Percentiles rank a stretch among this genome's conserved stretches.
These are phyloP conservation scores for Labroides dimidiatus DNA, from an alignment of 2,797 vertebrate genomes.

Conservation along the genomic window DNA sequence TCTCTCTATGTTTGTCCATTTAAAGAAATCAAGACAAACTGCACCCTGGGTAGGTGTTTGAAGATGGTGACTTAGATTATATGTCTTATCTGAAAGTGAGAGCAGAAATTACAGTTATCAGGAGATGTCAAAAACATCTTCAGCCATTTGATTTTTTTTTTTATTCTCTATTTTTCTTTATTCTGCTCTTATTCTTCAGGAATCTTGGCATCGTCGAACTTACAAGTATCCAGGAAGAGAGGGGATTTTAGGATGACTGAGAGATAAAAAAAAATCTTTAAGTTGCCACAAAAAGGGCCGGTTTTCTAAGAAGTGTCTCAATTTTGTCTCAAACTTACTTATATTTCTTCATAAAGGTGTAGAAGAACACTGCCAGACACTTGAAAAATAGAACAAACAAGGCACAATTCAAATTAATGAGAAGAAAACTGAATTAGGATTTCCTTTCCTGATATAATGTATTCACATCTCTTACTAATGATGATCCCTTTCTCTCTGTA, in stretches of 20 bases:
- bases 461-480: too few relatives aligned
- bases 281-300: background rate
- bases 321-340: background rate
- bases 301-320: background rate
- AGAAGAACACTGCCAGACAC: too few relatives aligned
- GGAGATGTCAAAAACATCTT: background rate
- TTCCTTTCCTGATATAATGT: too few relatives aligned
- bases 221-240: background rate
- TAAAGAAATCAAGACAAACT: background rate
- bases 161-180: background rate
- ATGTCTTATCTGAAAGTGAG: background rate
- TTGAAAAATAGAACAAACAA: too few relatives aligned
- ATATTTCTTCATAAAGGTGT: background rate
- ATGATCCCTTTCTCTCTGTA: too few relatives aligned
- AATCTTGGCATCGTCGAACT: background rate
- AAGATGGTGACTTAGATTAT: background rate
- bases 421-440: too few relatives aligned
- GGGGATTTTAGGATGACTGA: background rate
- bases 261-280: background rate
- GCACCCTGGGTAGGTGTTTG: background rate
- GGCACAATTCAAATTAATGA: too few relatives aligned
- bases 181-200: background rate
- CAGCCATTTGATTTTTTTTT: background rate
- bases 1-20: background rate
- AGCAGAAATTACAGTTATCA: background rate